phyloP scores from a whole-genome alignment of 2,797 vertebrate species.

The Halcyon smyrnensis region DNA sequence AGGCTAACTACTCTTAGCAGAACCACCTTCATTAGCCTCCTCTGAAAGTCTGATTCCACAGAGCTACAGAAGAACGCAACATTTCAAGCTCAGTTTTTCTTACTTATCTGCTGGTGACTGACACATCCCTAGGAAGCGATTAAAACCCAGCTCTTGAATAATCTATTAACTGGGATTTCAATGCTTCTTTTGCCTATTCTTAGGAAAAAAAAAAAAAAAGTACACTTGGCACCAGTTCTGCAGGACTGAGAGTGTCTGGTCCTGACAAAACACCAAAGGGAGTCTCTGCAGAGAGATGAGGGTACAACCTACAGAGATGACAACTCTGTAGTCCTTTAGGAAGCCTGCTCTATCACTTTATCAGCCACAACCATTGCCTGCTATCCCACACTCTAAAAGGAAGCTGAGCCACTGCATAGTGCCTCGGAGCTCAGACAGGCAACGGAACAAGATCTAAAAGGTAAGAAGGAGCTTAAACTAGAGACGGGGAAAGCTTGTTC shows the following conservation, averaged over 20 bases:
- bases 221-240: background rate
- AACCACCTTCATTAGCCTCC: background rate
- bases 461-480: background rate
- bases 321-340: background rate
- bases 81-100: background rate
- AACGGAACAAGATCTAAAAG: background rate
- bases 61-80: background rate
- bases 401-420: background rate
- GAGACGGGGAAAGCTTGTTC: background rate
- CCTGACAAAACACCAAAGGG: background rate
- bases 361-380: background rate
- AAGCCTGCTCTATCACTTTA: background rate
- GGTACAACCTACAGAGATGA: rapidly evolving
- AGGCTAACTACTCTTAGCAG: background rate
- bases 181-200: background rate
- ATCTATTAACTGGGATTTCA: background rate
- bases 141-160: background rate
- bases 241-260: background rate
- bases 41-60: background rate
- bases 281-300: background rate
- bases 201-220: background rate
- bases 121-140: background rate
- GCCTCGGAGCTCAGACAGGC: background rate
- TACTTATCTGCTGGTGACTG: no score
- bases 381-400: rapidly evolving